These are phyloP conservation scores for Siphamia tubifer DNA, from an alignment of 2,113 vertebrate species.

Conservation along the genomic window DNA sequence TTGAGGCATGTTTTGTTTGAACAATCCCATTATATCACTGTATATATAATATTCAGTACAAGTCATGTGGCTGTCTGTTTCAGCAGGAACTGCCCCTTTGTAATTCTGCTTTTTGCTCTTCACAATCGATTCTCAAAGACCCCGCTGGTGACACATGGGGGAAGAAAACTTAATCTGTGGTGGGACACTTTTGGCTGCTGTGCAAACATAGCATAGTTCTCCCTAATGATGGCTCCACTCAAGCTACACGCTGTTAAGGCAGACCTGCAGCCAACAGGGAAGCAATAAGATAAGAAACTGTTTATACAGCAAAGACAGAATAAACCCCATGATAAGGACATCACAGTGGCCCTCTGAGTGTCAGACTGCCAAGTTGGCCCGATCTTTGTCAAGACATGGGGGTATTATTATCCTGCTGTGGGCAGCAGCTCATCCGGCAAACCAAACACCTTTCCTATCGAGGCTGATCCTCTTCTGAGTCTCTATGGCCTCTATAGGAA, in stretches of 20 bases:
- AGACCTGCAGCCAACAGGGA: slow-evolving; percentile 17
- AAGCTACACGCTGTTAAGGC: slow-evolving; percentile 18
- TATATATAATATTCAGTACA: background rate
- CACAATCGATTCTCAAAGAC: background rate
- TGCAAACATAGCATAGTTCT: slow-evolving; percentile 24
- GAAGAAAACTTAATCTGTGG: slow-evolving; percentile 19
- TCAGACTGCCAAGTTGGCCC: slow-evolving; percentile 23
- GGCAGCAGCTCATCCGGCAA: slow-evolving; percentile 7
- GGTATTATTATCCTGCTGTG: slow-evolving; percentile 22
- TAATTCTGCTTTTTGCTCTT: background rate
- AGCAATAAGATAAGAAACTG: slow-evolving; percentile 50
- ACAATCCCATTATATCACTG: background rate
- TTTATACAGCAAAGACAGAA: slow-evolving; percentile 48
- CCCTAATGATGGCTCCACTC: slow-evolving; percentile 44
- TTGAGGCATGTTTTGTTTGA: too few relatives aligned
- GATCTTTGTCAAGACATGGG: slow-evolving; percentile 21
- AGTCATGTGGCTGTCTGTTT: background rate
- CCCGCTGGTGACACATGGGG: background rate
- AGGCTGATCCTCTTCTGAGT: background rate
- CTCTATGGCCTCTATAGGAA: background rate
- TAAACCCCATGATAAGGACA: slow-evolving; percentile 30
- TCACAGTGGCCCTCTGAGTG: background rate
- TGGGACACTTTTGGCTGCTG: slow-evolving; percentile 26
- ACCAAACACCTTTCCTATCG: slow-evolving; percentile 17
- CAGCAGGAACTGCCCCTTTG: background rate